Evolutionary conservation across 2,888 invertebrate species (phyloP).

Genomic region (Diadromus collaris): DNA sequence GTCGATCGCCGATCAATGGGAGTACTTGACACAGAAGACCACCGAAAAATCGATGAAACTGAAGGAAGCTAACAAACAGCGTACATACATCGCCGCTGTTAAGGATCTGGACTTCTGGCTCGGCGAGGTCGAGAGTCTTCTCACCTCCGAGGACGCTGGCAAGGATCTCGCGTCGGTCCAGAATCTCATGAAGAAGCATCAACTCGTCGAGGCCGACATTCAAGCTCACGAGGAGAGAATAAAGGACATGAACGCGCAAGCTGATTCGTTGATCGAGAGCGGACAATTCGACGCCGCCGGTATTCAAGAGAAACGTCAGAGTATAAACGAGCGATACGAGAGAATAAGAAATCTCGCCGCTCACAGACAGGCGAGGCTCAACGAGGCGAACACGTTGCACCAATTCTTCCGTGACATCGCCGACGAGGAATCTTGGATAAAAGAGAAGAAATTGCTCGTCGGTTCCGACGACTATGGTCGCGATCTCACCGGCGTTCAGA

Average conservation of each 20-base stretch:
- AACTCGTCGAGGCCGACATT: constrained; percentile 98
- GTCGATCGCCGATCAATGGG: constrained; percentile 99
- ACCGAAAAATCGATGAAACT: constrained; percentile 98
- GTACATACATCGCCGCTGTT: constrained; percentile 99
- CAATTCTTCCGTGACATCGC: constrained; percentile 99
- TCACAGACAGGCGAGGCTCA: constrained; percentile 94
- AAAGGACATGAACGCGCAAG: constrained; percentile 96
- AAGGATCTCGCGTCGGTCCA: constrained; percentile 99
- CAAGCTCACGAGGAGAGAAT: constrained; percentile 98
- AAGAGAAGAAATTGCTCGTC: constrained; percentile 98
- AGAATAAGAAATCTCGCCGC: constrained; percentile 95
- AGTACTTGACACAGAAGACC: constrained; percentile 98
- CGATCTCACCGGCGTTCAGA: constrained; percentile 98
- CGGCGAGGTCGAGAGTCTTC: constrained; percentile 97
- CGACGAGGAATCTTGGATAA: constrained; percentile 99
- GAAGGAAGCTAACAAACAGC: constrained; percentile 99
- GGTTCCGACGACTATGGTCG: constrained; percentile 99
- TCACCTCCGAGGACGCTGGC: constrained; percentile 98
- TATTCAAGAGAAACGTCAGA: constrained; percentile 96
- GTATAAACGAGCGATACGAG: constrained; percentile 98
- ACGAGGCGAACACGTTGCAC: constrained; percentile 98
- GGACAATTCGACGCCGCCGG: constrained; percentile 99
- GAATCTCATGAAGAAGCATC: constrained; percentile 99
- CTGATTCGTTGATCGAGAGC: constrained; percentile 96
- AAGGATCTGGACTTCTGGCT: constrained; percentile 99